Evolutionary conservation across 2,797 vertebrate species (phyloP).

Genomic region (Huso huso): DNA sequence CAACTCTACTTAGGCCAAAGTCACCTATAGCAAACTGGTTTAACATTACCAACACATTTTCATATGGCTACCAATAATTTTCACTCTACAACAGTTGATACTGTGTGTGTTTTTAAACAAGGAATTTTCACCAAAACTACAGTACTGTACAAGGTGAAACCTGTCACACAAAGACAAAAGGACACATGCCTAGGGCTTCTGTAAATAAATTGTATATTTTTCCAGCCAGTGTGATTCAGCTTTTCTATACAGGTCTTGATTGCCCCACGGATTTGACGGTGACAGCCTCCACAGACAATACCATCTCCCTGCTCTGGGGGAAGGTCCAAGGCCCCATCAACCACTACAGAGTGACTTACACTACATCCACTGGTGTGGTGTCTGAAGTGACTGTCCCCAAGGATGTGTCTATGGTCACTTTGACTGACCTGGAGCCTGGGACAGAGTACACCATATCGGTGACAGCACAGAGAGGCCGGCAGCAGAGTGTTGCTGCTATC

Average conservation of each 20-base stretch:
- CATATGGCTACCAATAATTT: no score
- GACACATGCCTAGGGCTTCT: no score
- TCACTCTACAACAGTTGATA: no score
- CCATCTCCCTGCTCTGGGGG: constrained; percentile 85
- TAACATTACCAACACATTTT: no score
- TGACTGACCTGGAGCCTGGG: constrained; percentile 82
- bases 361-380: constrained; percentile 74
- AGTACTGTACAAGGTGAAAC: no score
- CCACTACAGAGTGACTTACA: constrained; percentile 87
- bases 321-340: constrained; percentile 84
- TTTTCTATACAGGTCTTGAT: constrained; percentile 68
- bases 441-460: constrained; percentile 91
- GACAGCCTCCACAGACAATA: constrained; percentile 86
- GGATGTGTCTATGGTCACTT: constrained; percentile 65
- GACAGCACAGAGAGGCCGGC: constrained; percentile 80
- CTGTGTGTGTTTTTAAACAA: no score
- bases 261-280: constrained; percentile 81
- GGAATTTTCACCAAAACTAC: no score
- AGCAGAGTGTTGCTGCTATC: constrained; percentile 81
- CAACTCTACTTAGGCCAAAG: no score
- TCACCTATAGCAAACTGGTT: no score
- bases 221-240: no score
- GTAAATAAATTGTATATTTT: no score
- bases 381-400: constrained; percentile 78
- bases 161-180: no score